Evolutionary conservation across 2,797 vertebrate genomes (phyloP), one percentile per base, ranked within the genome.

Genomic region (Miichthys miiuy): DNA sequence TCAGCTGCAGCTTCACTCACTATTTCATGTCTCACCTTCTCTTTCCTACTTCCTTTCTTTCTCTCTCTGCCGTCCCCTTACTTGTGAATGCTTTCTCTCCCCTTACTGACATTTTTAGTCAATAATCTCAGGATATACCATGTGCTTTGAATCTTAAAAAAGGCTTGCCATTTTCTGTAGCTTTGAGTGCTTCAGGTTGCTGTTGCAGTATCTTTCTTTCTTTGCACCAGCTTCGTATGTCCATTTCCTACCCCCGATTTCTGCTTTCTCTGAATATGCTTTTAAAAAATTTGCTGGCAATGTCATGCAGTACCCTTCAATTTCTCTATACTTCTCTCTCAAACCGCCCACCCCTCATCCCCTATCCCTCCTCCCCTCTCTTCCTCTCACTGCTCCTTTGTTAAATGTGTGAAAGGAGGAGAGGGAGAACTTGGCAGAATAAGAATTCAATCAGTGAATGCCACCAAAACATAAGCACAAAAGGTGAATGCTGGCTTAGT

Each of bases 81-180:
- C 57, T 65, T 46, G 46, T 77, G 72, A 87, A 86, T 86, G 70
- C 75, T 61, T 71, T 80, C 67, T 61, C 68, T 81, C 38, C 75
- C 79, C 77, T 75, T 27, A 52, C 82, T 93, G 92, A 94, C 91
- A 92, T 94, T 93, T 92, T 83, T 72, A 87, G 84, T 93, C 90
- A 91, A 88, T 93, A 94, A 95, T 93, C 91, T 91, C 38, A 17
- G 88, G 88, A 79, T 92, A 90, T 83, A 89, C 75, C 11, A 23
- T 90, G 85, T 89, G 86, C 80, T 85, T 88, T 91, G 91, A 93
- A 93, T 94, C 82, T 86, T 75, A 92, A 93, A 92, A 77, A 51
- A 54, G 42, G 69, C 20, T 65, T 76, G 25, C 67, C 72, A 79
- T 88, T 91, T 88, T 80, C 69, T 68, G 30, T 70, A 62, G 52